Conservation (phyloP, 2,888 invertebrate genomes). For the Maniola hyperantus region DNA sequence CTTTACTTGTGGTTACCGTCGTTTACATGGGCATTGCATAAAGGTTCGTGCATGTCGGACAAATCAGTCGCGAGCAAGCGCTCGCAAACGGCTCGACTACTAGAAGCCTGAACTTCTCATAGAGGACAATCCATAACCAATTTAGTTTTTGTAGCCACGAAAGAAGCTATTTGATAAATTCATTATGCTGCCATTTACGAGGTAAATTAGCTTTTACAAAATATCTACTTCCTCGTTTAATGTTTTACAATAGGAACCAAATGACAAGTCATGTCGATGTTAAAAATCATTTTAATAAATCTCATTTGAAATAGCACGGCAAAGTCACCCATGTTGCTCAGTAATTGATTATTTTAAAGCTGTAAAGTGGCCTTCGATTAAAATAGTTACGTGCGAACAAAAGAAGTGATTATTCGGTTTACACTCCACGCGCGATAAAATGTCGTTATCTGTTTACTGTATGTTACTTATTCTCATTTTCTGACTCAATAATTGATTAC, state of each 20-base stretch:
- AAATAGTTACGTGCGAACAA: conserved; percentile 10
- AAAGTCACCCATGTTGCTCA: not conserved
- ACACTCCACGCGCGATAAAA: not conserved
- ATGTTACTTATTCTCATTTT: conserved; percentile 14
- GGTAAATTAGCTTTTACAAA: not conserved
- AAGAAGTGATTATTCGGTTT: conserved; percentile 23
- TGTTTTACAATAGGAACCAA: conserved; percentile 6
- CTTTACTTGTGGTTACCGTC: too few species aligned
- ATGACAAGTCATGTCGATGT: conserved; percentile 9
- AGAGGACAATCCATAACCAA: conserved; percentile 25
- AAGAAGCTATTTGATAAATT: conserved; percentile 27
- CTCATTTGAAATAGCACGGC: not conserved
- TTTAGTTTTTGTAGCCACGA: conserved; percentile 32
- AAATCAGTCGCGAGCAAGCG: too few species aligned
- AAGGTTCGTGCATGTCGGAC: too few species aligned
- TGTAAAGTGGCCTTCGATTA: conserved; percentile 15
- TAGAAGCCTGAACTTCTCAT: conserved; percentile 47
- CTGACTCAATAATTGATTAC: conserved; percentile 18
- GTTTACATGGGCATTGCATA: too few species aligned
- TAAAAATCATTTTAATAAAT: not conserved
- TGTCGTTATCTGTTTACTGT: conserved; percentile 12
- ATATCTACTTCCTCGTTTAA: not conserved
- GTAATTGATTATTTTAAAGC: not conserved
- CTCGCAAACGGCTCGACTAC: conserved; percentile 34
- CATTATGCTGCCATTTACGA: not conserved